A percentile compares a stretch with the other conserved stretches of the same genome.
Conservation (phyloP, 1,140 invertebrate species). For the Brachionus koreanus region DNA sequence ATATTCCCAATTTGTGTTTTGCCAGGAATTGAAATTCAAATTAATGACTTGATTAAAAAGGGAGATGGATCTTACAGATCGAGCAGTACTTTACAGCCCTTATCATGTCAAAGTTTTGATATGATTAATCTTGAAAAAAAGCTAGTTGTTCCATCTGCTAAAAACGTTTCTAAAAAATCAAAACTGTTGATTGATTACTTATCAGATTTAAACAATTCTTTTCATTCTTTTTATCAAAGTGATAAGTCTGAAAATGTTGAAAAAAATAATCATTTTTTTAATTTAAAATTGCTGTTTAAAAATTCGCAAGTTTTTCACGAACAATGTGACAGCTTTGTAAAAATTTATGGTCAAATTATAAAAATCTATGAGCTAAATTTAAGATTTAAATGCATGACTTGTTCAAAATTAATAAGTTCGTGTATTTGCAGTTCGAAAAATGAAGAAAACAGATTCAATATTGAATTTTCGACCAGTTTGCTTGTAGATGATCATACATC, state of each 20-base stretch:
- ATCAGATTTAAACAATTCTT: neutral
- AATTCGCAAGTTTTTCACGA: neutral
- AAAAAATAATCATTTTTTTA: neutral
- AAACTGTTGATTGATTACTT: neutral
- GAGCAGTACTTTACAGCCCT: neutral
- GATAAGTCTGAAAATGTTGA: neutral
- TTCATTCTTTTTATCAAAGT: conserved; percentile 10
- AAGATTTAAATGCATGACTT: conserved; percentile 7
- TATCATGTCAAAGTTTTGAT: neutral
- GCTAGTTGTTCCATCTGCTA: neutral
- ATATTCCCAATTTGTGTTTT: neutral
- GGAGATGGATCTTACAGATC: neutral
- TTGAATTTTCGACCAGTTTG: neutral
- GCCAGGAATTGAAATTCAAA: conserved; percentile 13
- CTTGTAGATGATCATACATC: conserved; percentile 40
- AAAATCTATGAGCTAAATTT: conserved; percentile 40
- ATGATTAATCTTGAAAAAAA: neutral
- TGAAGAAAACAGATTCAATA: neutral
- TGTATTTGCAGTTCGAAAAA: conserved; percentile 3
- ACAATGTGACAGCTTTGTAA: neutral
- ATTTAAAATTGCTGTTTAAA: neutral
- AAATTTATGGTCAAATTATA: conserved; percentile 4
- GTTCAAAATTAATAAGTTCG: neutral
- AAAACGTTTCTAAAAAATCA: neutral
- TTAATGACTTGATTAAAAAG: conserved; percentile 14